A percentile compares a stretch with the other conserved stretches of the same genome.
phyloP scores from a whole-genome alignment of 2,113 vertebrate genomes.

The Lophura nycthemera region DNA sequence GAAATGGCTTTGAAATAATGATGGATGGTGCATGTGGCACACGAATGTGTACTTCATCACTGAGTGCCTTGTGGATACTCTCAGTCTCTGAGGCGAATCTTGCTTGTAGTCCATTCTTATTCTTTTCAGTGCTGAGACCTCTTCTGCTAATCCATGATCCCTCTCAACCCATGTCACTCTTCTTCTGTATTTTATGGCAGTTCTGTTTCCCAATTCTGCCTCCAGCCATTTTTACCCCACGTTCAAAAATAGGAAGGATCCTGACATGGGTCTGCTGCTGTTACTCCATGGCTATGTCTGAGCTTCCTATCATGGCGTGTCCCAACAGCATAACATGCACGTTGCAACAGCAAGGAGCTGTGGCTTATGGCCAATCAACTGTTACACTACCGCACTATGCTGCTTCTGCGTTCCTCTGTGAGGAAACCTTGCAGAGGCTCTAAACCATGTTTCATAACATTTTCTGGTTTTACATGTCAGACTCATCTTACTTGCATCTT shows the following conservation, averaged over 20 bases:
- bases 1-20: constrained; percentile 58
- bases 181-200: neutral
- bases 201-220: neutral
- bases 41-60: neutral
- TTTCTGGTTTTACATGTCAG: constrained; percentile 47
- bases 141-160: neutral
- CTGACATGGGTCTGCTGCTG: neutral
- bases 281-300: constrained; percentile 29
- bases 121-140: neutral
- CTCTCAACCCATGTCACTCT: neutral
- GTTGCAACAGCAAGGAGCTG: constrained; percentile 51
- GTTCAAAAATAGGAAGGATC: neutral
- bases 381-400: neutral
- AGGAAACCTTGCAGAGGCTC: constrained; percentile 48
- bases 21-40: constrained; percentile 35
- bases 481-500: neutral
- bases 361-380: constrained; percentile 59
- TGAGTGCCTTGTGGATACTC: neutral
- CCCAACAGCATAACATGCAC: constrained; percentile 52
- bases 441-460: constrained; percentile 54
- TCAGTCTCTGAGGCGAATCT: neutral
- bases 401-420: neutral
- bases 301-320: constrained; percentile 49
- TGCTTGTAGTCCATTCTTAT: neutral
- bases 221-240: neutral